Evolutionary conservation across 2,797 vertebrate genomes (phyloP), one percentile per base, ranked within the genome.

Genomic region (Crypturellus tataupa): DNA sequence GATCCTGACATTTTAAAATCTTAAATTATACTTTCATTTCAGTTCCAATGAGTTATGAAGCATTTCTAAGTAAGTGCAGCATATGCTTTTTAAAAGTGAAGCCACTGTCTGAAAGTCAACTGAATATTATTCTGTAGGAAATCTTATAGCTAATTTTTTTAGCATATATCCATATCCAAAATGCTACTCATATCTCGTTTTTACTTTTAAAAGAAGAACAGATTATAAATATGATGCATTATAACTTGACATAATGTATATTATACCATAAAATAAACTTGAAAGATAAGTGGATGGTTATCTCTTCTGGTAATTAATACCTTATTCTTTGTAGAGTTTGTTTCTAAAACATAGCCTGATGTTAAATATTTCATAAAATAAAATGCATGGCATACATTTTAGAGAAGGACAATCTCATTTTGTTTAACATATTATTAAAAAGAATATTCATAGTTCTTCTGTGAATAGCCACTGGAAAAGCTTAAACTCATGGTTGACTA

Each of bases 1-100:
- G 92, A 87, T 64, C 55, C 25, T 94, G 92, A 85, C 84, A 94
- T 83, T 94, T 95, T 89, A 4, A 92, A 83, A 69, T 87, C 85
- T 87, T 89, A 97, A 95, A 92, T 94, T 94, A 89, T 51, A 67
- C 12, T 90, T 91, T 67, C 9, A 72, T 80, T 95, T 87, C 29
- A 69, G 4, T 91, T 95, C 71, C 84, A 77, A 80, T 90, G n/a
- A 85, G 12, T 88, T 92, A 83, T 17, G 25, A 94, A 85, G n/a
- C 75, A 89, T 83, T 92, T 92, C 79, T 29, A 39, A 40, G 12
- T 13, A 35, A 89, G 59, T 83, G 33, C 76, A 95, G 29, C 81
- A 96, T 95, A 89, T 80, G 68, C 19, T 83, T 80, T 91, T 95
- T 87, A 55, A 71, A 95, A 95, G 27, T 83, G 46, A 92, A 59